phyloP scores from a whole-genome alignment of 2,113 vertebrate species.

The Eurystomus gularis region DNA sequence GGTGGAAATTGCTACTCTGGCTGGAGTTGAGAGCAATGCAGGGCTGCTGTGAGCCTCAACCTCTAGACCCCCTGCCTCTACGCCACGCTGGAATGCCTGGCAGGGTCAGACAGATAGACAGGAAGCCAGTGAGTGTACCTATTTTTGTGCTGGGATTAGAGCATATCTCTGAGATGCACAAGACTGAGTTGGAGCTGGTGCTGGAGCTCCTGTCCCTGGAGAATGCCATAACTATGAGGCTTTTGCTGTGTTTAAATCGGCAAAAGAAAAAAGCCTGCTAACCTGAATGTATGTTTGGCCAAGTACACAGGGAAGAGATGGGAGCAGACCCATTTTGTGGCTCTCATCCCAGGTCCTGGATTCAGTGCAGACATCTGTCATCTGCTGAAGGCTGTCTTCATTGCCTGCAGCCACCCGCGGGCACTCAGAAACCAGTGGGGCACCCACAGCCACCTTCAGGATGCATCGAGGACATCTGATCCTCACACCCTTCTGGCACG shows the following conservation, averaged over 20 bases:
- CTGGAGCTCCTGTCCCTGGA: not conserved
- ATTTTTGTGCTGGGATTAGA: not conserved
- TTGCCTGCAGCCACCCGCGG: rapidly evolving
- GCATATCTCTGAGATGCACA: rapidly evolving
- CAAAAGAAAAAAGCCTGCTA: not conserved
- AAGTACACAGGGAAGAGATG: not conserved
- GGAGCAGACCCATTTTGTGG: not conserved
- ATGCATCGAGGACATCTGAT: rapidly evolving
- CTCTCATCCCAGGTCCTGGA: not conserved
- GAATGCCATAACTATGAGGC: not conserved
- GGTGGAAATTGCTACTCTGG: not conserved
- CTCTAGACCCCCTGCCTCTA: not conserved
- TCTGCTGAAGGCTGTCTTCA: not conserved
- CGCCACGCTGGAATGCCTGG: rapidly evolving
- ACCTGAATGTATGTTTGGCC: not conserved
- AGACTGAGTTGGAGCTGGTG: not conserved
- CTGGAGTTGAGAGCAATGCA: not conserved
- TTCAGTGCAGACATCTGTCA: not conserved
- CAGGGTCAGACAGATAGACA: not conserved
- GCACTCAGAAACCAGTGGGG: not conserved
- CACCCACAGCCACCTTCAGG: not conserved
- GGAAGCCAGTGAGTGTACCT: rapidly evolving
- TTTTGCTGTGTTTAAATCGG: not conserved
- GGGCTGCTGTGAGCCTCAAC: not conserved
- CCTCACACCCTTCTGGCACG: not conserved